Evolutionary conservation across 2,113 vertebrate genomes (phyloP), one percentile per base, ranked within the genome.

Genomic region (Silurus asotus): DNA sequence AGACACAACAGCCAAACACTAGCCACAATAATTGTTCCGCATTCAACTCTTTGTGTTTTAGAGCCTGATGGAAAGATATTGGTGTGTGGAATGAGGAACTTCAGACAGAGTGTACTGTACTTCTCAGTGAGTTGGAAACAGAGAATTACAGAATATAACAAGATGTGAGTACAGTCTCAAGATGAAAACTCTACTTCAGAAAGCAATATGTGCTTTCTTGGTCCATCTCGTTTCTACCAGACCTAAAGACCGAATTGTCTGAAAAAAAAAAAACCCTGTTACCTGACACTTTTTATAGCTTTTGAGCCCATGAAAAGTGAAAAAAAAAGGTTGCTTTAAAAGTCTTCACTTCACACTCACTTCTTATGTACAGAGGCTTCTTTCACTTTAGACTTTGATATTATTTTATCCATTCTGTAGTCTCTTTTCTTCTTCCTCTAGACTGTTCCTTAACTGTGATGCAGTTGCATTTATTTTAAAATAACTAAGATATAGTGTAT

Each of bases 1-100:
- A 23, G 74, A 61, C 59, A 69, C 61, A 74, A 28, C 55, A 83
- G 5, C 51, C 5, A 25, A 55, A 79, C 56, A 9, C 13, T 23
- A 56, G 72, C 59, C 77, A 84, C 61, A 76, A 81, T 15, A 69
- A 14, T 25, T 28, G n/a, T 53, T 19, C n/a, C 45, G 37, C 67
- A 76, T 81, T 87, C 76, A 84, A 84, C 72, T 64, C 59, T 87
- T 67, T 84, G n/a, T 80, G 80, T 89, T 89, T 89, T 78, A 78
- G 23, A 83, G 58, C 61, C 58, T 81, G 56, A 89, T 74, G 64
- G 74, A 84, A 5, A n/a, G 37, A 62, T 84, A 87, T 89, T 69
- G 81, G 86, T 89, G 84, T 64, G 70, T 15, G 28, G 85, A 75
- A 87, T 86, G 81, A 87, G 72, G 74, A 77, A 65, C 55, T 74